Percentiles rank a stretch among this genome's conserved stretches.
phyloP scores from a whole-genome alignment of 2,113 vertebrate genomes.

The Electrona antarctica region DNA sequence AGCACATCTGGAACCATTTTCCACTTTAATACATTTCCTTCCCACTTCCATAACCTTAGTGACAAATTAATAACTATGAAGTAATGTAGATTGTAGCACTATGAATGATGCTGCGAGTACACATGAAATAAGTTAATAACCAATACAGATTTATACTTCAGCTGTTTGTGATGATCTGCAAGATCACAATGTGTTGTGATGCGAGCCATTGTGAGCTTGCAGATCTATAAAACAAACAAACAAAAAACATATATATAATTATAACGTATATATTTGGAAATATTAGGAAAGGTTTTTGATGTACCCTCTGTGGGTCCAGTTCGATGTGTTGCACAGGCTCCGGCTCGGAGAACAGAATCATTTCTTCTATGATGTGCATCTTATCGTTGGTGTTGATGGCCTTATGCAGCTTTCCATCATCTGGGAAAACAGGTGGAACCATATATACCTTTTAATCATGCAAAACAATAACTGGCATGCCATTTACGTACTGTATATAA shows the following conservation, averaged over 20 bases:
- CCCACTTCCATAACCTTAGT: constrained; percentile 18
- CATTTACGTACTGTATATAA: no score
- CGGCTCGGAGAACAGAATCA: constrained; percentile 81
- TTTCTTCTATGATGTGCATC: constrained; percentile 89
- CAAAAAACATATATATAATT: no score
- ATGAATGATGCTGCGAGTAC: background rate
- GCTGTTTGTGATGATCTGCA: no score
- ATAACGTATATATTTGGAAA: background rate
- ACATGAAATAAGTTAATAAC: constrained; percentile 6
- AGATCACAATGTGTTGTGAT: no score
- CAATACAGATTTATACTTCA: background rate
- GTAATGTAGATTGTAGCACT: no score
- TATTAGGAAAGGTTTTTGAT: background rate
- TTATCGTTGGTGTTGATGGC: constrained; percentile 78
- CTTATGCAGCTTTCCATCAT: constrained; percentile 89
- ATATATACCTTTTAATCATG: background rate
- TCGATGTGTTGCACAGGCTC: constrained; percentile 88
- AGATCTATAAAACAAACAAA: no score
- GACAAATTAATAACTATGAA: no score
- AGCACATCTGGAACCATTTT: constrained; percentile 17
- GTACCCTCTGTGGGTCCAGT: constrained; percentile 84
- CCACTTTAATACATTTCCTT: background rate
- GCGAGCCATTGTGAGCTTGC: no score
- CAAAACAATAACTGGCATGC: background rate
- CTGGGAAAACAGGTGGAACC: constrained; percentile 64